Evolutionary conservation across 2,888 invertebrate species (phyloP).

Genomic region (Cataglyphis albicans): DNA sequence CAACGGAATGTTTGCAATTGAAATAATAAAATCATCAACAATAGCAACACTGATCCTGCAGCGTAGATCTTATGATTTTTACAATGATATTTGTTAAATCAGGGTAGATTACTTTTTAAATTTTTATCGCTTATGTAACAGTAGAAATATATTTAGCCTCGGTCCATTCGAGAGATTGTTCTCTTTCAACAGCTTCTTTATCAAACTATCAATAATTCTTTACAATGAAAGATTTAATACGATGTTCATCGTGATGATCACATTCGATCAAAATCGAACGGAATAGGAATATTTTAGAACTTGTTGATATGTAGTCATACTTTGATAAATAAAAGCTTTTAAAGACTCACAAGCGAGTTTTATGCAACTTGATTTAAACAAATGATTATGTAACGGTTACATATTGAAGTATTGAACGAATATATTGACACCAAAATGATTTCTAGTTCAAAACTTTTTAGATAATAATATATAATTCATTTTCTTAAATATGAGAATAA

Average conservation of each 20-base stretch:
- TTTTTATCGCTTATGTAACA: conserved; percentile 46
- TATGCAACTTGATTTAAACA: neutral
- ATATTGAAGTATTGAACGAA: conserved; percentile 21
- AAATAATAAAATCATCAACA: conserved; percentile 2
- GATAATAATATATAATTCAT: conserved; percentile 13
- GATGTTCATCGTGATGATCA: neutral
- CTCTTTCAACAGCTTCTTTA: conserved; percentile 56
- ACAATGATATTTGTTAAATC: conserved; percentile 23
- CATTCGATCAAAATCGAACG: neutral
- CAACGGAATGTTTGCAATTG: neutral
- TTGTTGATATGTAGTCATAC: conserved; percentile 34
- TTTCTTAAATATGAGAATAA: conserved; percentile 19
- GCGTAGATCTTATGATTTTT: conserved; percentile 35
- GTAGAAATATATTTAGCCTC: conserved; percentile 72
- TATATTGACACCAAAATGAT: conserved; percentile 31
- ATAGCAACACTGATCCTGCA: conserved; percentile 33
- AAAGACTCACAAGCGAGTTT: neutral
- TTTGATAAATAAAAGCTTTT: neutral
- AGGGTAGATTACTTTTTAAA: neutral
- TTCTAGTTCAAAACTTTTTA: conserved; percentile 10
- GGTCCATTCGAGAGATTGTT: conserved; percentile 69
- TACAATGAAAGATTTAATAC: conserved; percentile 3
- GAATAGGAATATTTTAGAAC: neutral
- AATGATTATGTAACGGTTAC: conserved; percentile 6
- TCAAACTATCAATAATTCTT: conserved; percentile 18